Evolutionary conservation across 2,888 invertebrate species (phyloP), one percentile per base, ranked within the genome.

Genomic region (Pheosia gnoma): DNA sequence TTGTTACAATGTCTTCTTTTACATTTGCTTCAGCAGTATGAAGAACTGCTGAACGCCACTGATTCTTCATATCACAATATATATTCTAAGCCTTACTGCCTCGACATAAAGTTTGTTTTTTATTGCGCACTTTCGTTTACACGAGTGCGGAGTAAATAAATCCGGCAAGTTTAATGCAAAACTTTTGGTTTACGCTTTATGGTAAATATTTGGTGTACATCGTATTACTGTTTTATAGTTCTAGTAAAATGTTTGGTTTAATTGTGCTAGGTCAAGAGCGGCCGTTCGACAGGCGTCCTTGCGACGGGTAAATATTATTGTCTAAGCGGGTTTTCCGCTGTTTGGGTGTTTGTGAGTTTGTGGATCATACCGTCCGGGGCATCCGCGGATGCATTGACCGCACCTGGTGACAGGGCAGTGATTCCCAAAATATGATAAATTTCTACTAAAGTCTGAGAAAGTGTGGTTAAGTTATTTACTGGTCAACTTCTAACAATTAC

Each of bases 121-220:
- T 67, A 63, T 65, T 67, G 77, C 45, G 65, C 51, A 52, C 54
- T 64, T 74, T 74, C 74, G 86, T 87, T 86, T 87, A 89, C 82
- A 81, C 81, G 79, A 82, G 77, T 80, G 74, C 77, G 82, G 25
- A 85, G 88, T 91, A 91, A 91, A 92, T 91, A 92, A 91, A 92
- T 88, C 89, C 83, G 83, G 86, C 86, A 83, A 90, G 90, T 90
- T 91, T 89, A 91, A 91, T 93, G 93, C 93, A 92, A 93, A 93
- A 91, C 89, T 92, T 92, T 92, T 90, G 91, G 92, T 93, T 93
- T 92, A 93, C 93, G 91, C 90, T 92, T 91, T 91, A 93, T 93
- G 92, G 92, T 93, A 93, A 93, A 93, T 93, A 93, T 93, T 93
- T 93, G 89, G 92, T 92, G 87, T 88, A 89, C 89, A 88, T 89